Evolutionary conservation across 2,113 vertebrate genomes (phyloP).

Genomic region (Stigmatopora argus): DNA sequence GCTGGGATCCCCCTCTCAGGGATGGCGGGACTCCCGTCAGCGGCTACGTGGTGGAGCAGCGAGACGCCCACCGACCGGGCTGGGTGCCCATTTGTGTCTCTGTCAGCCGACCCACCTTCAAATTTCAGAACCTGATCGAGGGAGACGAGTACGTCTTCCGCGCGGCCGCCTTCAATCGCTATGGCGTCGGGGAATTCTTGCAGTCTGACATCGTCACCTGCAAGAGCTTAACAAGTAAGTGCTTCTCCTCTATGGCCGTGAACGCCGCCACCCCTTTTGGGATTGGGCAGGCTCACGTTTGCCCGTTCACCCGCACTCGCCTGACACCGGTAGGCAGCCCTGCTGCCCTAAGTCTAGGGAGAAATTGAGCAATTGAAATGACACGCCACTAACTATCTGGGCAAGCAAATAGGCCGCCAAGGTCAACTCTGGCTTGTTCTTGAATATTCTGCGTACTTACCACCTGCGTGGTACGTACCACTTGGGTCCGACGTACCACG

Average conservation of each 20-base stretch:
- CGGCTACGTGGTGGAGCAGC: constrained; percentile 90
- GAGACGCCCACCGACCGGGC: constrained; percentile 93
- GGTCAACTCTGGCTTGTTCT: too few relatives aligned
- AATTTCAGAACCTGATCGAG: constrained; percentile 86
- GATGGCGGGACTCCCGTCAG: constrained; percentile 89
- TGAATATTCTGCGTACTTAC: too few relatives aligned
- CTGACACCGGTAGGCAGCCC: too few relatives aligned
- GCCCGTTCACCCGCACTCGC: too few relatives aligned
- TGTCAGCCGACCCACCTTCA: constrained; percentile 85
- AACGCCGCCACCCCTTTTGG: too few relatives aligned
- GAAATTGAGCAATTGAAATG: too few relatives aligned
- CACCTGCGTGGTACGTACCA: too few relatives aligned
- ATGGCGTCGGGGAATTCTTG: constrained; percentile 90
- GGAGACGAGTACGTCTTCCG: constrained; percentile 95
- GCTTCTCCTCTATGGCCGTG: background rate
- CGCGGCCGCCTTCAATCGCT: constrained; percentile 88
- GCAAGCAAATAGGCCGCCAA: too few relatives aligned
- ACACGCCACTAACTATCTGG: too few relatives aligned
- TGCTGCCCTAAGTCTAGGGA: too few relatives aligned
- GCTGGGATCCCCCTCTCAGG: constrained; percentile 87
- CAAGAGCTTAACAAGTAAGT: constrained; percentile 89
- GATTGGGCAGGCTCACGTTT: too few relatives aligned
- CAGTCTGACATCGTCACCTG: constrained; percentile 90
- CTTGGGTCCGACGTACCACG: too few relatives aligned
- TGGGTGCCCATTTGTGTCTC: constrained; percentile 93